phyloP scores from a whole-genome alignment of 2,113 vertebrate genomes.

The Labeo catla region DNA sequence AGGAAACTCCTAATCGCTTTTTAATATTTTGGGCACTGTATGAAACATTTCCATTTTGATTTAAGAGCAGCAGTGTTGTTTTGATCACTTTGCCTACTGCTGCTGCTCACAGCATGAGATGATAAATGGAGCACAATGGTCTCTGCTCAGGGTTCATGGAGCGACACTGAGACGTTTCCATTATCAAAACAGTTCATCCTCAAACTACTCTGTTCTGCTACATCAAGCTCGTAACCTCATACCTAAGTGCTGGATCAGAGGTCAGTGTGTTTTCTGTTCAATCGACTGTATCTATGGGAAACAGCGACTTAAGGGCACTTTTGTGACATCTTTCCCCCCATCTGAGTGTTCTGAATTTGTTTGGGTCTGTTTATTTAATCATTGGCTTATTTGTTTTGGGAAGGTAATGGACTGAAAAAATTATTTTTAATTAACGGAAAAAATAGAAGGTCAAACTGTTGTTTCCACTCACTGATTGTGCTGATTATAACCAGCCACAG shows the following conservation, averaged over 20 bases:
- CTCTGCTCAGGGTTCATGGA: constrained; percentile 13
- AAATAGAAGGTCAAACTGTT: not conserved
- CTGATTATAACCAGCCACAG: constrained; percentile 4
- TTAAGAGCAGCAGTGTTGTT: constrained; percentile 7
- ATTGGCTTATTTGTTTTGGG: not conserved
- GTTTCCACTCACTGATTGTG: not conserved
- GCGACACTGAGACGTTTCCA: constrained; percentile 24
- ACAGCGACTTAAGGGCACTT: not conserved
- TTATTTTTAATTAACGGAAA: constrained; percentile 15
- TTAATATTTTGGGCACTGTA: not conserved
- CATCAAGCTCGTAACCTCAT: constrained; percentile 22
- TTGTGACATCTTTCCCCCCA: not conserved
- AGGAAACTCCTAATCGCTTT: not conserved
- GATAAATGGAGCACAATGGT: constrained; percentile 28
- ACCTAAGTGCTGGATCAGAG: constrained; percentile 11
- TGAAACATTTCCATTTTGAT: not conserved
- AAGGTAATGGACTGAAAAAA: constrained; percentile 10
- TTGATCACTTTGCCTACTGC: not conserved
- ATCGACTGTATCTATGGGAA: not conserved
- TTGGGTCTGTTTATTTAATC: constrained; percentile 15
- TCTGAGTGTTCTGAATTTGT: not conserved
- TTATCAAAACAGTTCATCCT: constrained; percentile 19
- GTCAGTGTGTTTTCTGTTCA: not conserved
- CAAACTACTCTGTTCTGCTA: constrained; percentile 16
- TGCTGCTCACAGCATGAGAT: constrained; percentile 30